These are phyloP conservation scores for Pseudopipra pipra DNA, from an alignment of 2,113 vertebrate genomes.

Conservation along the genomic window DNA sequence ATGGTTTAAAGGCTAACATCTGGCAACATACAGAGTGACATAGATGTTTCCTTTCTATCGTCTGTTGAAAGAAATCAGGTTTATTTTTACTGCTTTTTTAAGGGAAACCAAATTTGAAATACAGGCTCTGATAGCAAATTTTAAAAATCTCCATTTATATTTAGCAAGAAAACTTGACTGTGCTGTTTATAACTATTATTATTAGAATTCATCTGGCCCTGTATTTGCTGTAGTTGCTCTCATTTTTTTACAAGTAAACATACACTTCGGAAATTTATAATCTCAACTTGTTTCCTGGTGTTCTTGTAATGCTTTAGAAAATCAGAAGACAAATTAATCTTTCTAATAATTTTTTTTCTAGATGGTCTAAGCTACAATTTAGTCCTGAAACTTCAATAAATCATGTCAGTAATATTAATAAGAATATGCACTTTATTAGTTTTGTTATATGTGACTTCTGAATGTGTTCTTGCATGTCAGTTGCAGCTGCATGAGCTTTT, in stretches of 20 bases:
- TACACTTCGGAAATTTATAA: background rate
- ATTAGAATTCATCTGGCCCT: background rate
- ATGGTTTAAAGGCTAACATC: background rate
- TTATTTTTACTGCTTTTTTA: background rate
- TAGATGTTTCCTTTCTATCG: background rate
- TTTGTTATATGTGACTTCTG: background rate
- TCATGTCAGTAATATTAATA: background rate
- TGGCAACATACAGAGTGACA: background rate
- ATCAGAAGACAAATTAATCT: background rate
- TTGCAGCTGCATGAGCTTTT: background rate
- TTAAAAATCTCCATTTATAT: background rate
- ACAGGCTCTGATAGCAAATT: background rate
- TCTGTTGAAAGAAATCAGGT: background rate
- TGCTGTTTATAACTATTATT: background rate
- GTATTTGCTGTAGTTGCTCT: background rate
- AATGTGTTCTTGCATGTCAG: background rate
- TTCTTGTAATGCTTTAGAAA: background rate
- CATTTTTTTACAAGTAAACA: background rate
- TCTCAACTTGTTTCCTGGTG: background rate
- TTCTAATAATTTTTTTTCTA: background rate
- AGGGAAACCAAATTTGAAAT: background rate
- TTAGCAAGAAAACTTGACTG: background rate
- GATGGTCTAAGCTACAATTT: background rate
- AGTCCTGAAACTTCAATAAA: background rate
- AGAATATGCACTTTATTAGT: background rate